Conservation (phyloP, 2,888 invertebrate species). For the Polydrusus cervinus region DNA sequence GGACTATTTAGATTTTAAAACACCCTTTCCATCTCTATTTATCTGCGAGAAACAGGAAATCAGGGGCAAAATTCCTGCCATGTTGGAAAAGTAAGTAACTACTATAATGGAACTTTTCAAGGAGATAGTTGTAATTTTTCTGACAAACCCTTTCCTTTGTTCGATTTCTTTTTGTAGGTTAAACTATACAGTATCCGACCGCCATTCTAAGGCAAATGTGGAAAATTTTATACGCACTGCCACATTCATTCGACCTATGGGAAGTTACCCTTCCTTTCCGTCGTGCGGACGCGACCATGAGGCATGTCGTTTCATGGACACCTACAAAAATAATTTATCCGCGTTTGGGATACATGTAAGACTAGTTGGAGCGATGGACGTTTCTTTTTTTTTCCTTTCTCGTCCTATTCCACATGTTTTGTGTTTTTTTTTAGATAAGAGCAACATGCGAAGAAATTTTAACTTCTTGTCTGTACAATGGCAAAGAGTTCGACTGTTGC, state of each 20-base stretch:
- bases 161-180: not conserved
- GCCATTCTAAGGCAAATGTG: constrained; percentile 1
- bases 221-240: constrained; percentile 8
- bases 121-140: not conserved
- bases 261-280: not conserved
- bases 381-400: not conserved
- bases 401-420: not conserved
- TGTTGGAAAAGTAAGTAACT: constrained; percentile 35
- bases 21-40: constrained; percentile 38
- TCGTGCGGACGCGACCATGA: constrained; percentile 13
- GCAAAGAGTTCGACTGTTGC: constrained; percentile 38
- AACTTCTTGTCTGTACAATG: constrained; percentile 33
- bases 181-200: constrained; percentile 18
- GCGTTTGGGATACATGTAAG: constrained; percentile 16
- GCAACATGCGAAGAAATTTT: constrained; percentile 40
- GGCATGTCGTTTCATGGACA: constrained; percentile 19
- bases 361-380: not conserved
- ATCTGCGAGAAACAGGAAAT: constrained; percentile 40
- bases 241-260: constrained; percentile 28
- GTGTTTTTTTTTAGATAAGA: constrained; percentile 24
- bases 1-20: constrained; percentile 33
- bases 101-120: too few species aligned
- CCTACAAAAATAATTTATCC: constrained; percentile 22
- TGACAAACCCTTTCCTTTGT: too few species aligned
- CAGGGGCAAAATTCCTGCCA: constrained; percentile 26